Conservation (phyloP, 2,113 vertebrate genomes). For the Myotis lucifugus region DNA sequence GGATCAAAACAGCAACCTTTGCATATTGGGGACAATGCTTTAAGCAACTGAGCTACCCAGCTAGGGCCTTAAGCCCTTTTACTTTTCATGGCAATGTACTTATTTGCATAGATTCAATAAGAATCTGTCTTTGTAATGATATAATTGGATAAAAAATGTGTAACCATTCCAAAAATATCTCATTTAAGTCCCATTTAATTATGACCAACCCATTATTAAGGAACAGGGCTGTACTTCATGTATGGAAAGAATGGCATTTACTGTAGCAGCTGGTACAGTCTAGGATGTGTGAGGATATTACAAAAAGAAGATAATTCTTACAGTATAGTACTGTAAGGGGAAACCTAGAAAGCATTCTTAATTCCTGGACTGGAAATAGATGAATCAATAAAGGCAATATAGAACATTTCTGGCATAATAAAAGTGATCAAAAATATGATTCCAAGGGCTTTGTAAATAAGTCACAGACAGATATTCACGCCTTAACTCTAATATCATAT, state of each 20-base stretch:
- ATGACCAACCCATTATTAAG: neutral
- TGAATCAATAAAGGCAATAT: neutral
- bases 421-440: neutral
- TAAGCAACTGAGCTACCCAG: neutral
- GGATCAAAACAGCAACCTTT: neutral
- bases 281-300: neutral
- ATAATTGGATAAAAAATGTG: conserved; percentile 7
- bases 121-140: conserved; percentile 4
- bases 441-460: neutral
- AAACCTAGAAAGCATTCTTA: neutral
- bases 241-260: neutral
- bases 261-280: too few species aligned
- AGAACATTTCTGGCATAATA: neutral
- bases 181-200: neutral
- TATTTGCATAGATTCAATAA: neutral
- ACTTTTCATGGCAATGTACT: neutral
- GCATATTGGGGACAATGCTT: neutral
- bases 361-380: neutral
- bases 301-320: neutral
- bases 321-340: neutral
- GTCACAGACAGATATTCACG: neutral
- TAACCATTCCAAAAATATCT: neutral
- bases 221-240: neutral
- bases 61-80: neutral
- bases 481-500: neutral